A percentile compares a stretch with the other conserved stretches of the same genome.
These are phyloP conservation scores for Bovichtus variegatus DNA, from an alignment of 2,797 vertebrate species.

Conservation along the genomic window DNA sequence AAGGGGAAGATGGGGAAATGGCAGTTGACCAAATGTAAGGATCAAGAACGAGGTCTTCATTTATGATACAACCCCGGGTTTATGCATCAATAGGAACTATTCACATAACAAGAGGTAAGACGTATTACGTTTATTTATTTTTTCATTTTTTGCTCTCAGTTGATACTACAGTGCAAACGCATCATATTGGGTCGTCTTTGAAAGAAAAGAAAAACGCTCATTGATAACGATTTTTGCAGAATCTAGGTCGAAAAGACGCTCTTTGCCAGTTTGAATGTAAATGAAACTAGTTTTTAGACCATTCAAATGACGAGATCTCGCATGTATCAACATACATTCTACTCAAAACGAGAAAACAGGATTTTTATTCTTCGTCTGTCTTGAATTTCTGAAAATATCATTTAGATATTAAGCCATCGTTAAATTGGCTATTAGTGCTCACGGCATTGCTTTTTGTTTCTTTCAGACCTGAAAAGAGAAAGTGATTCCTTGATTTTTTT, in stretches of 20 bases:
- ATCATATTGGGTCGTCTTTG: background rate
- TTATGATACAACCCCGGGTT: constrained; percentile 73
- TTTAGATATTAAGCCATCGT: background rate
- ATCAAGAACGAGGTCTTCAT: constrained; percentile 61
- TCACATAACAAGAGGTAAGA: constrained; percentile 76
- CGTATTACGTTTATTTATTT: background rate
- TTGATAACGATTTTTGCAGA: background rate
- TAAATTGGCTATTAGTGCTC: background rate
- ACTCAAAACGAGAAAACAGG: fast-evolving
- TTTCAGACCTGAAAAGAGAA: background rate
- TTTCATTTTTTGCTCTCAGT: background rate
- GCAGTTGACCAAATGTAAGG: constrained; percentile 72
- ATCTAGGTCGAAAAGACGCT: background rate
- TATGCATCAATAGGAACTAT: constrained; percentile 59
- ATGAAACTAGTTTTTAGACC: background rate
- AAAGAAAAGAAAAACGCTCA: background rate
- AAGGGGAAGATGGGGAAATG: constrained; percentile 80
- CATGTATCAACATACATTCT: too few species aligned
- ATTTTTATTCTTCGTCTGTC: background rate
- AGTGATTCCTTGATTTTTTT: background rate
- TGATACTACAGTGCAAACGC: background rate
- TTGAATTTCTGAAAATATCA: background rate
- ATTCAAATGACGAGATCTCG: background rate
- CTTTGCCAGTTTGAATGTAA: background rate
- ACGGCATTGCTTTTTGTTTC: background rate